Percentiles rank a stretch among this genome's conserved stretches.
phyloP scores from a whole-genome alignment of 2,797 vertebrate species.

The Dendrocincla fuliginosa region DNA sequence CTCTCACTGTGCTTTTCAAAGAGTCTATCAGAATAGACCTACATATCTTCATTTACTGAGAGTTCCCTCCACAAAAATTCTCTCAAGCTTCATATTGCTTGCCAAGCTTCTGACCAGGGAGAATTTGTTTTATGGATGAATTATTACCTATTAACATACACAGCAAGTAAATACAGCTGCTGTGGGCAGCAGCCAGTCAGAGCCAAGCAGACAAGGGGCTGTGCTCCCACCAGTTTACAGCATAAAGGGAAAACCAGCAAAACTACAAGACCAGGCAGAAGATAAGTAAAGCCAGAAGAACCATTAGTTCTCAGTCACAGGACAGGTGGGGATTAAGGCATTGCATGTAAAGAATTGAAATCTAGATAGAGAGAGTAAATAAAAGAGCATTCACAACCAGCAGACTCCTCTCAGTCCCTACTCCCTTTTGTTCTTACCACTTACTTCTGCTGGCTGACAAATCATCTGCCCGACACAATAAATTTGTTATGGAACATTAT shows the following conservation, averaged over 20 bases:
- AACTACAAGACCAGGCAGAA: background rate
- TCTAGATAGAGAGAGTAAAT: slow-evolving; percentile 11
- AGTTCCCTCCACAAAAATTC: background rate
- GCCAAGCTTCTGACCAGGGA: background rate
- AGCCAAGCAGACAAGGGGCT: background rate
- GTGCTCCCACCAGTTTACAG: background rate
- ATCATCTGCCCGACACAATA: slow-evolving; percentile 67
- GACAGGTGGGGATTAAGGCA: background rate
- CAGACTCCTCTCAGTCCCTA: background rate
- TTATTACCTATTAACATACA: slow-evolving; percentile 24
- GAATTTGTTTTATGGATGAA: slow-evolving; percentile 20
- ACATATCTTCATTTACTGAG: background rate
- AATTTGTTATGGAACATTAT: slow-evolving; percentile 77
- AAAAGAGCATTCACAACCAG: background rate
- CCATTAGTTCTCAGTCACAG: background rate
- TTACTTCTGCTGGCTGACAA: slow-evolving; percentile 64
- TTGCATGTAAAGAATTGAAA: background rate
- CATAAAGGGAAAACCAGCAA: background rate
- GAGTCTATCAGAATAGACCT: background rate
- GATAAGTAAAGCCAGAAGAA: background rate
- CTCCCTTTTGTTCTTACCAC: slow-evolving; percentile 36
- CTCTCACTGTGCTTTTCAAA: background rate
- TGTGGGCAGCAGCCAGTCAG: background rate
- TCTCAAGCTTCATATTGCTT: background rate
- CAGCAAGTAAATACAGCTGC: slow-evolving; percentile 1